A percentile compares a stretch with the other conserved stretches of the same genome.
Conservation (phyloP, 1,140 invertebrate genomes). For the Dendrolimus kikuchii region DNA sequence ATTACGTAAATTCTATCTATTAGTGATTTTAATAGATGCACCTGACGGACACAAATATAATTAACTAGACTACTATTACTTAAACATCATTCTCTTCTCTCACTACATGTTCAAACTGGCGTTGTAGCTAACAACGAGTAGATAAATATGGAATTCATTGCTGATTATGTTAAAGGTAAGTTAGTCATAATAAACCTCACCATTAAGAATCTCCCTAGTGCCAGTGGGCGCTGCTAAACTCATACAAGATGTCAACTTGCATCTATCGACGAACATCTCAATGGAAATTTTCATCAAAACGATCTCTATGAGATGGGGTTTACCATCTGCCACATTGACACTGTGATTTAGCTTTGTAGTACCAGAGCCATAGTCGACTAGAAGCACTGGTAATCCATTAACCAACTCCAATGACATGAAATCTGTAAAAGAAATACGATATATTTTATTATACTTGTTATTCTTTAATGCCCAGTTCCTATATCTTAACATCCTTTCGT, state of each 20-base stretch:
- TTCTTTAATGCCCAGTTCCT: too few relatives aligned
- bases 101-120: too few relatives aligned
- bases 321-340: conserved; percentile 83
- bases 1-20: too few relatives aligned
- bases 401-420: conserved; percentile 93
- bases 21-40: too few relatives aligned
- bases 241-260: conserved; percentile 80
- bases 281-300: conserved; percentile 79
- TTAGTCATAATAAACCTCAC: conserved; percentile 28
- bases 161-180: too few relatives aligned
- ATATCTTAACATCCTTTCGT: too few relatives aligned
- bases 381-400: conserved; percentile 87
- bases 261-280: conserved; percentile 85
- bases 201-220: conserved; percentile 84
- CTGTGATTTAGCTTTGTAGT: conserved; percentile 81
- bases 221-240: conserved; percentile 79
- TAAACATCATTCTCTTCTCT: too few relatives aligned
- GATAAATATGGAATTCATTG: too few relatives aligned
- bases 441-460: too few relatives aligned
- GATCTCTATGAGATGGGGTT: conserved; percentile 88
- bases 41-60: too few relatives aligned
- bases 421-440: conserved; percentile 74
- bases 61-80: too few relatives aligned
- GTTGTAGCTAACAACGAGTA: too few relatives aligned
- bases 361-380: conserved; percentile 93